Evolutionary conservation across 2,888 invertebrate species (phyloP).

Genomic region (Malacosoma neustria): DNA sequence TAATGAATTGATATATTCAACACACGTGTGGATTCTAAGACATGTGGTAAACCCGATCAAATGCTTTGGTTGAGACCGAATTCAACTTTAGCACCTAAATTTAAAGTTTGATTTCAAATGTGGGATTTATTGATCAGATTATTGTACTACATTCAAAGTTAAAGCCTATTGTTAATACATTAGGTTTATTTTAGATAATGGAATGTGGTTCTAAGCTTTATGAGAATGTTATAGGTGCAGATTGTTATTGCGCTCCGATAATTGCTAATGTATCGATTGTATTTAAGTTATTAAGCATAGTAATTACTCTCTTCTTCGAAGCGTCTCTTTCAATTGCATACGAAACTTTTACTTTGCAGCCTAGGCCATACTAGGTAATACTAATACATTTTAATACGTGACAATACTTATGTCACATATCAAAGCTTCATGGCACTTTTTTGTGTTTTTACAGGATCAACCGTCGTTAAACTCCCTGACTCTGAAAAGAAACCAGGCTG

Average conservation of each 20-base stretch:
- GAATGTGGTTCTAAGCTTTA: background rate
- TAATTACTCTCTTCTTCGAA: too few relatives aligned
- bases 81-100: constrained; percentile 12
- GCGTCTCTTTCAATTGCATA: too few relatives aligned
- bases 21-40: constrained; percentile 43
- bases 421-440: too few relatives aligned
- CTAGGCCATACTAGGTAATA: too few relatives aligned
- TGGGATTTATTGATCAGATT: constrained; percentile 3
- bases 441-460: too few relatives aligned
- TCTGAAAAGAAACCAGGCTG: too few relatives aligned
- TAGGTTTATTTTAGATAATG: background rate
- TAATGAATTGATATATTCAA: constrained; percentile 73
- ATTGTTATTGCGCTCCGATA: constrained; percentile 13
- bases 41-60: constrained; percentile 18
- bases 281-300: constrained; percentile 9
- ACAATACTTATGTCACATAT: too few relatives aligned
- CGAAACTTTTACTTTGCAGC: too few relatives aligned
- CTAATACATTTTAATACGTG: too few relatives aligned
- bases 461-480: too few relatives aligned
- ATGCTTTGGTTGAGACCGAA: constrained; percentile 7
- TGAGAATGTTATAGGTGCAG: constrained; percentile 3
- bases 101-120: constrained; percentile 25
- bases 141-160: constrained; percentile 13
- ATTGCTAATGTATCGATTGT: constrained; percentile 13
- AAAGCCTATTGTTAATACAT: constrained; percentile 10